Conservation (phyloP, 2,888 invertebrate genomes). For the Xylota sylvarum region DNA sequence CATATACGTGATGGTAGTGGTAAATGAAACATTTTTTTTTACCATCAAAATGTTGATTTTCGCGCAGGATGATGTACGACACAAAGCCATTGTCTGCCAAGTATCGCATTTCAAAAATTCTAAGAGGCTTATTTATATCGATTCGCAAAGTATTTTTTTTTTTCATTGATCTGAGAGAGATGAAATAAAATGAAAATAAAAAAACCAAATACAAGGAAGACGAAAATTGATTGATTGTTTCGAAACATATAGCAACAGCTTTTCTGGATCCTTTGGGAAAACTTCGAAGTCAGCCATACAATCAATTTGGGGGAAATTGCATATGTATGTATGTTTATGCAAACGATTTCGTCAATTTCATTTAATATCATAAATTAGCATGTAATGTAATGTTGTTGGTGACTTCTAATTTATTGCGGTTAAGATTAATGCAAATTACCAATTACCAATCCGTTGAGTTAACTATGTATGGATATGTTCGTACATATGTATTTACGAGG, state of each 20-base stretch:
- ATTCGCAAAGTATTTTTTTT: background rate
- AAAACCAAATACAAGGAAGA: slow-evolving; percentile 3
- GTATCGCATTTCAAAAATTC: slow-evolving; percentile 13
- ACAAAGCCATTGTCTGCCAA: background rate
- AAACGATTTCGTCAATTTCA: slow-evolving; percentile 6
- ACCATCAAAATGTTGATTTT: slow-evolving; percentile 5
- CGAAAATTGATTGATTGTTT: slow-evolving; percentile 9
- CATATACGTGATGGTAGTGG: background rate
- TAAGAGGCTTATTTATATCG: slow-evolving; percentile 19
- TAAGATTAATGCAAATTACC: background rate
- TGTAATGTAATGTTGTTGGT: background rate
- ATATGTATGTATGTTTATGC: background rate
- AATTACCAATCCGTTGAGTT: background rate
- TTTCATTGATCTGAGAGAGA: background rate
- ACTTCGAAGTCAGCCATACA: background rate
- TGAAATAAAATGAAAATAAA: slow-evolving; percentile 9
- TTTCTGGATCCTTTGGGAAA: background rate
- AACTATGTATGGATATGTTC: background rate
- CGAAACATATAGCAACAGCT: background rate
- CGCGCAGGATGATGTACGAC: background rate
- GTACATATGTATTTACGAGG: background rate
- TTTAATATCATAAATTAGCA: slow-evolving; percentile 4
- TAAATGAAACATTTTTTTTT: slow-evolving; percentile 5
- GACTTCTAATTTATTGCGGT: background rate
- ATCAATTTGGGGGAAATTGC: background rate